Evolutionary conservation across 2,113 vertebrate genomes (phyloP).

Genomic region (Heloderma charlesbogerti): DNA sequence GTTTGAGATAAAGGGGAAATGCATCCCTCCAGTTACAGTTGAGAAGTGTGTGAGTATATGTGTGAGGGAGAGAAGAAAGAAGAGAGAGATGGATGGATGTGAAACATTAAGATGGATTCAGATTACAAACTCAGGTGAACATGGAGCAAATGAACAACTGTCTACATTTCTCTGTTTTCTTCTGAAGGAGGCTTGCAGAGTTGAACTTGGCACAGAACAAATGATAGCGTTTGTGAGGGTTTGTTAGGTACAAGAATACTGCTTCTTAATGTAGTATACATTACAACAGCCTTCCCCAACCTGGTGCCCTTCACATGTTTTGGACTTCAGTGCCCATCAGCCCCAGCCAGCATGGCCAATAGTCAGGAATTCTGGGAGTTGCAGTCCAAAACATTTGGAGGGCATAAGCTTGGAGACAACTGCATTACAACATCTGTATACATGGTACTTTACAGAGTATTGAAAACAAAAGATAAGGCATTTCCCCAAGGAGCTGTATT

Average conservation of each 20-base stretch:
- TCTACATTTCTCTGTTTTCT: neutral
- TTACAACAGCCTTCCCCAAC: too few relatives aligned
- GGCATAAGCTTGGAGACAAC: neutral
- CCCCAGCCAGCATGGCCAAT: too few relatives aligned
- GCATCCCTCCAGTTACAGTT: constrained; percentile 48
- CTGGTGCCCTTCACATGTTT: too few relatives aligned
- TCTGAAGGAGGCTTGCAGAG: neutral
- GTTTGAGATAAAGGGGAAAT: constrained; percentile 66
- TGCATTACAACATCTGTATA: neutral
- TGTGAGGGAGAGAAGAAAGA: neutral
- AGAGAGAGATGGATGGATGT: constrained; percentile 37
- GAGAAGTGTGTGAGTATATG: constrained; percentile 49
- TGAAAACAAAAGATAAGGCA: neutral
- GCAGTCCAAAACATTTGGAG: neutral
- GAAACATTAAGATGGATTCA: constrained; percentile 22
- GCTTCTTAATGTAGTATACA: too few relatives aligned
- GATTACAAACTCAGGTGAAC: constrained; percentile 9
- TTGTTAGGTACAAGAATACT: neutral
- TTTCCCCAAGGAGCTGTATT: neutral
- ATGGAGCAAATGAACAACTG: neutral
- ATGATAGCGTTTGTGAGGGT: neutral
- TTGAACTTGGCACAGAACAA: neutral
- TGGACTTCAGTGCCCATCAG: too few relatives aligned
- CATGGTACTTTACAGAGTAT: neutral
- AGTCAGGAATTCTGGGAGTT: too few relatives aligned